Conservation (phyloP, 2,888 invertebrate genomes). For the Dasypolia templi region DNA sequence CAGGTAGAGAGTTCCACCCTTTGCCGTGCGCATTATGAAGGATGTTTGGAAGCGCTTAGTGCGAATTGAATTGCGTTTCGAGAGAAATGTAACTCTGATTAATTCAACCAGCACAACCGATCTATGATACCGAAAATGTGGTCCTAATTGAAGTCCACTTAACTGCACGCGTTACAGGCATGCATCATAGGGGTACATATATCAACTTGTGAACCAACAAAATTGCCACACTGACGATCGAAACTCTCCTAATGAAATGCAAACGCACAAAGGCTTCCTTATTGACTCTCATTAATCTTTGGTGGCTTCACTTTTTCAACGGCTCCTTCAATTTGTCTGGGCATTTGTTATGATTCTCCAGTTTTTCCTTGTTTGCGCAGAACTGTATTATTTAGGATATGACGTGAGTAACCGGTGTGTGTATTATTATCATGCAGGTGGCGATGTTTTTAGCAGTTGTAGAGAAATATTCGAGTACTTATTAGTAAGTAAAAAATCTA, state of each 20-base stretch:
- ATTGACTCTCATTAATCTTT: slow-evolving; percentile 84
- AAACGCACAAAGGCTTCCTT: slow-evolving; percentile 79
- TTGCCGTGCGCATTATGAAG: no score
- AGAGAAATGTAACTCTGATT: not conserved
- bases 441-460: slow-evolving; percentile 6
- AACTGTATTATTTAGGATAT: slow-evolving; percentile 61
- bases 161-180: slow-evolving; percentile 1
- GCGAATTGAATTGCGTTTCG: no score
- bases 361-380: slow-evolving; percentile 71
- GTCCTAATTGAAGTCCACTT: not conserved
- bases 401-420: slow-evolving; percentile 44
- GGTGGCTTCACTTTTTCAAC: slow-evolving; percentile 83
- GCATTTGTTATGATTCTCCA: slow-evolving; percentile 81
- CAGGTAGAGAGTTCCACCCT: no score
- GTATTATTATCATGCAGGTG: slow-evolving; percentile 36
- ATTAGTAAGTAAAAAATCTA: not conserved
- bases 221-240: slow-evolving; percentile 55
- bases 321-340: slow-evolving; percentile 81
- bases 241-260: slow-evolving; percentile 81
- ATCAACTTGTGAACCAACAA: slow-evolving; percentile 25
- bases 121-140: not conserved
- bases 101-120: not conserved
- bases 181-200: slow-evolving; percentile 13
- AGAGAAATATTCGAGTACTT: not conserved
- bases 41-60: no score